Percentiles rank a stretch among this genome's conserved stretches.
Evolutionary conservation across 2,797 vertebrate genomes (phyloP).

Genomic region (Mormyrus proboscirostris): DNA sequence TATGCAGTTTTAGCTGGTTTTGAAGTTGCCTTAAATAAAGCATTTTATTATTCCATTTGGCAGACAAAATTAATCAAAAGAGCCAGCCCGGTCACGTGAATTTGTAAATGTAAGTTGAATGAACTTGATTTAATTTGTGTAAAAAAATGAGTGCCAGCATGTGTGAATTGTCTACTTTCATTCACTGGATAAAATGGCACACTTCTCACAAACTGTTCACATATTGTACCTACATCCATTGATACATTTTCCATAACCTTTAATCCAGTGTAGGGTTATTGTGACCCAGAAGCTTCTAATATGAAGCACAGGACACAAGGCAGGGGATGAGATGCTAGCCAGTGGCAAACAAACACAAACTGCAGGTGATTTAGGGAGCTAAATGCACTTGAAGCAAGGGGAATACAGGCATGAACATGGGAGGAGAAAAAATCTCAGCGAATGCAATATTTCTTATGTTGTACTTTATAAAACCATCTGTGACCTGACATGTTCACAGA

Average conservation of each 20-base stretch:
- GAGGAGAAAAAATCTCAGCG: neutral
- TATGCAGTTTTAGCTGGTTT: neutral
- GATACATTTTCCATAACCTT: neutral
- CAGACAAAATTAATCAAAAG: neutral
- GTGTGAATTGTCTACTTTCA: neutral
- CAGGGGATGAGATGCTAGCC: neutral
- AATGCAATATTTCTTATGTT: neutral
- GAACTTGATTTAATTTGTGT: neutral
- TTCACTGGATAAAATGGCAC: neutral
- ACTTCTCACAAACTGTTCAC: neutral
- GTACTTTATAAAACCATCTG: neutral
- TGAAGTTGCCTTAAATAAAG: constrained; percentile 8
- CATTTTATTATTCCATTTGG: neutral
- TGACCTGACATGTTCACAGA: neutral
- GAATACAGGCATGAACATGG: neutral
- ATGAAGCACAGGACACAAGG: neutral
- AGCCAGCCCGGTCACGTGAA: neutral
- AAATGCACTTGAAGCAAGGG: neutral
- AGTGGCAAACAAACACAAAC: neutral
- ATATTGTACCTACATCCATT: neutral
- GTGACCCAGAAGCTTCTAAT: neutral
- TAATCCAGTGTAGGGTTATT: neutral
- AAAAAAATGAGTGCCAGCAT: neutral
- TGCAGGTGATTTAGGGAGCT: neutral
- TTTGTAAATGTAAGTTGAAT: neutral